Percentiles rank a stretch among this genome's conserved stretches.
These are phyloP conservation scores for Lindbergichthys nudifrons DNA, from an alignment of 2,797 vertebrate species.

Conservation along the genomic window DNA sequence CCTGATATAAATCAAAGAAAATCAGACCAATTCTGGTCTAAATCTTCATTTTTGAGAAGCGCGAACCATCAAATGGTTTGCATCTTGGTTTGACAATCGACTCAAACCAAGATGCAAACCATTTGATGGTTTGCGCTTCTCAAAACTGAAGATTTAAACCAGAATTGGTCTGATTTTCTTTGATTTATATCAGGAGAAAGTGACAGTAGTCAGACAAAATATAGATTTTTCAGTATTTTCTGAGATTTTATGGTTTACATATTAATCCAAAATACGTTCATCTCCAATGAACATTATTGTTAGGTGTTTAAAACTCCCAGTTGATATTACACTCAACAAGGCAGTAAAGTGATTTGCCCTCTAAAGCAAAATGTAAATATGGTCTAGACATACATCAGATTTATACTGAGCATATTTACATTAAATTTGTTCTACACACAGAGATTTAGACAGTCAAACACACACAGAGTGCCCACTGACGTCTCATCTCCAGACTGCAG, in stretches of 20 bases:
- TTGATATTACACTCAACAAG: conserved; percentile 16
- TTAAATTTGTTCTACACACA: conserved; percentile 62
- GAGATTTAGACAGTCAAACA: conserved; percentile 16
- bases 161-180: not conserved
- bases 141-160: not conserved
- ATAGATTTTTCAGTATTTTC: not conserved
- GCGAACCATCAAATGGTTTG: too few species aligned
- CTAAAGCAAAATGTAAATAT: conserved; percentile 52
- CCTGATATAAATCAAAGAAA: too few species aligned
- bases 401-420: conserved; percentile 62
- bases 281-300: not conserved
- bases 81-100: too few species aligned
- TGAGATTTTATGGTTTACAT: not conserved
- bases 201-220: not conserved
- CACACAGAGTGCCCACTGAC: conserved; percentile 48
- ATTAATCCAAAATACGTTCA: not conserved
- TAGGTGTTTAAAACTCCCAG: not conserved
- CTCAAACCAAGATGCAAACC: not conserved
- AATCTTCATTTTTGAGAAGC: too few species aligned
- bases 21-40: too few species aligned
- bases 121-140: not conserved
- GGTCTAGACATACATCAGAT: conserved; percentile 53
- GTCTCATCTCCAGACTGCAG: conserved; percentile 76
- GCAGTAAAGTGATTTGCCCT: not conserved
- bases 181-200: not conserved